A percentile compares a stretch with the other conserved stretches of the same genome.
Evolutionary conservation across 2,888 invertebrate genomes (phyloP).

Genomic region (Biston stratarius): DNA sequence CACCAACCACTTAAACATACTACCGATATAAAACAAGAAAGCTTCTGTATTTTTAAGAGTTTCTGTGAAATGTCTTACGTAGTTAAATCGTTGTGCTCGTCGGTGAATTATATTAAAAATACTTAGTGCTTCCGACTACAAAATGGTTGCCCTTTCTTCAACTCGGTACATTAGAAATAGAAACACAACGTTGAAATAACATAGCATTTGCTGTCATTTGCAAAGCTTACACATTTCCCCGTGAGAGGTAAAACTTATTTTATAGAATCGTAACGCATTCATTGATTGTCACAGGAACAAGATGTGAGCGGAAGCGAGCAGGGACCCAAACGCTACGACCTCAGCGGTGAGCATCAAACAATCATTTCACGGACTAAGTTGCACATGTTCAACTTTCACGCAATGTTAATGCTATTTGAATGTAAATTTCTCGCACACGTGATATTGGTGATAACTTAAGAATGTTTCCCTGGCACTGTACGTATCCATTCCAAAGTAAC

Average conservation of each 20-base stretch:
- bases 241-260: background rate
- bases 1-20: background rate
- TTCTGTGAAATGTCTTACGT: conserved; percentile 14
- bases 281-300: conserved; percentile 62
- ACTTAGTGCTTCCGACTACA: background rate
- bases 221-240: background rate
- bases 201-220: background rate
- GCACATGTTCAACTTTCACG: conserved; percentile 45
- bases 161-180: too few species aligned
- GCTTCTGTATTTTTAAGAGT: conserved; percentile 11
- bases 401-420: conserved; percentile 42
- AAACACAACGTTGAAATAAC: too few species aligned
- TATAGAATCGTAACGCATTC: conserved; percentile 11
- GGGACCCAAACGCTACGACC: conserved; percentile 64
- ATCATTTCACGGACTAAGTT: conserved; percentile 28
- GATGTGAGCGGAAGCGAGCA: conserved; percentile 65
- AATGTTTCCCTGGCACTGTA: conserved; percentile 47
- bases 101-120: too few species aligned
- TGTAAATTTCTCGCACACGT: conserved; percentile 47
- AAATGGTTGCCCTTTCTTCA: too few species aligned
- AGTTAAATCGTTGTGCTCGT: background rate
- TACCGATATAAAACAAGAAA: conserved; percentile 1
- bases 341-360: conserved; percentile 62
- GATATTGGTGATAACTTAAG: conserved; percentile 42
- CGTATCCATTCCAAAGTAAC: conserved; percentile 4